Evolutionary conservation across 2,888 invertebrate genomes (phyloP).

Genomic region (Amphipoea oculea): DNA sequence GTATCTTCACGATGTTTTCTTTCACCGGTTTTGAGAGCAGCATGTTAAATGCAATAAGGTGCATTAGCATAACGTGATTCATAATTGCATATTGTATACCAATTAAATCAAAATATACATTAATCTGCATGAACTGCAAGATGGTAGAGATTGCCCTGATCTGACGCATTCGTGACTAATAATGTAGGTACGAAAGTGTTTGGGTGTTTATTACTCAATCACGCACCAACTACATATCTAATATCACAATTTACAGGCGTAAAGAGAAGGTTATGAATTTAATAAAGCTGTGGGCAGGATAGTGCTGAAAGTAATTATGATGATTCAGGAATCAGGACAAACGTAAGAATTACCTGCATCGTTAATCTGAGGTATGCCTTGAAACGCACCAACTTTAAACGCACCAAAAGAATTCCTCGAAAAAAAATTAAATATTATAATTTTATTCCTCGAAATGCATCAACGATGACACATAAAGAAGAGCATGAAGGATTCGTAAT

Average conservation of each 20-base stretch:
- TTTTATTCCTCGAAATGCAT: too few relatives aligned
- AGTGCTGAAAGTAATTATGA: not conserved
- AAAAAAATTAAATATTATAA: too few relatives aligned
- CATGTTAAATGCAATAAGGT: not conserved
- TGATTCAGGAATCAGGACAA: not conserved
- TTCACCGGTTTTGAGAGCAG: not conserved
- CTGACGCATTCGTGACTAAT: conserved; percentile 52
- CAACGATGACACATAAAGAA: too few relatives aligned
- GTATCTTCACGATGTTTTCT: too few relatives aligned
- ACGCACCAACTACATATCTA: conserved; percentile 12
- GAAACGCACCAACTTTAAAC: too few relatives aligned
- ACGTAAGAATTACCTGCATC: not conserved
- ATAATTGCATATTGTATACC: not conserved
- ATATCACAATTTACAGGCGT: not conserved
- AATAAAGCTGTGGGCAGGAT: conserved; percentile 24
- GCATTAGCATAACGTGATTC: not conserved
- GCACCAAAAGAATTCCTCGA: too few relatives aligned
- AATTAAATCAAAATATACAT: conserved; percentile 22
- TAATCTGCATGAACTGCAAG: conserved; percentile 10
- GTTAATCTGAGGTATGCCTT: not conserved
- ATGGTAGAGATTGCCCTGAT: conserved; percentile 18
- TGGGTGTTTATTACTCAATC: conserved; percentile 51
- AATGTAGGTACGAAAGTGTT: conserved; percentile 35
- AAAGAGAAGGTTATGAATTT: conserved; percentile 15
- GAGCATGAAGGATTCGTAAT: too few relatives aligned